phyloP scores from a whole-genome alignment of 2,888 invertebrate genomes.

The Elmis aenea region DNA sequence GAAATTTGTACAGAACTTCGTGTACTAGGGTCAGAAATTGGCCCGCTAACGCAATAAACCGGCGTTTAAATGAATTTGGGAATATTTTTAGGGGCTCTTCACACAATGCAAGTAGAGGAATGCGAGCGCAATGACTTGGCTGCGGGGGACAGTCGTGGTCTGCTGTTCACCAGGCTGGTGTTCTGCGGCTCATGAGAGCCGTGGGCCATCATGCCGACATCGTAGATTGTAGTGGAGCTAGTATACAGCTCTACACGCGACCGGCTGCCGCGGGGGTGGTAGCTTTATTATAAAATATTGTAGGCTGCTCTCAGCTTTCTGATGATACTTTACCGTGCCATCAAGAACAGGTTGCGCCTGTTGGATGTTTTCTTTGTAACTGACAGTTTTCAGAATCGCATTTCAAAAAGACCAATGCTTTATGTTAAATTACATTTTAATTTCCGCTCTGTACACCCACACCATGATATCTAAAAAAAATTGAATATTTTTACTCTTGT shows the following conservation, averaged over 20 bases:
- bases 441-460: too few species aligned
- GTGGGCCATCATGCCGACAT: slow-evolving; percentile 38
- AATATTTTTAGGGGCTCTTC: slow-evolving; percentile 22
- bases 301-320: slow-evolving; percentile 20
- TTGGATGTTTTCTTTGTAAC: too few species aligned
- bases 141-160: slow-evolving; percentile 43
- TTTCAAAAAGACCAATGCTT: too few species aligned
- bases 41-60: slow-evolving; percentile 7
- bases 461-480: too few species aligned
- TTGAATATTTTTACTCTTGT: too few species aligned
- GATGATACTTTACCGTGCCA: too few species aligned
- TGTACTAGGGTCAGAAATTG: too few species aligned
- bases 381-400: too few species aligned
- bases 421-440: too few species aligned
- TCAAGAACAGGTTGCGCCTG: too few species aligned
- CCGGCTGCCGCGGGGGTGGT: slow-evolving; percentile 47
- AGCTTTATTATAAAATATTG: slow-evolving; percentile 42
- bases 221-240: slow-evolving; percentile 34
- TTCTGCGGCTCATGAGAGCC: slow-evolving; percentile 35
- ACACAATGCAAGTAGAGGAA: slow-evolving; percentile 25
- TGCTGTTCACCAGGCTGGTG: slow-evolving; percentile 35
- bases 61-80: slow-evolving; percentile 19
- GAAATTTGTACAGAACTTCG: too few species aligned
- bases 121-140: slow-evolving; percentile 40
- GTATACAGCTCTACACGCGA: slow-evolving; percentile 41